Base-by-base conservation (phyloP, 2,797 vertebrate genomes). In the Heliangelus exortis region DNA sequence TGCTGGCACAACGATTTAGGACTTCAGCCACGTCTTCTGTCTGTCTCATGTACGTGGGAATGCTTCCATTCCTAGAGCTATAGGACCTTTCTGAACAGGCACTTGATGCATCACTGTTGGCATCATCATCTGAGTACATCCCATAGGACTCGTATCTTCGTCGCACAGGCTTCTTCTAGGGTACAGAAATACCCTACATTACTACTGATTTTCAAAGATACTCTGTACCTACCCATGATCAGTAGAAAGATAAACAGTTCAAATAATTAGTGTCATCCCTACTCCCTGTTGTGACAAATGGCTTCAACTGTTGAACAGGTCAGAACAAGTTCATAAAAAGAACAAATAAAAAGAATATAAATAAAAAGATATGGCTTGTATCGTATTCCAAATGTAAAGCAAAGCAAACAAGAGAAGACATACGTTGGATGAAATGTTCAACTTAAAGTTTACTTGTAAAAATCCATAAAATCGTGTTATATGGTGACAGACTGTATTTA, bases 1-100 rank as follows among this genome's bases (percentile, higher is more conserved):
- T 98, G 81, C 99, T 99, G 74, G 99, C 99, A 86, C 99, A 99
- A 71, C 99, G 98, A 91, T 99, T 99, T 59, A 99, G 98, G 92
- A 99, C 99, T 97, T 99, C 99, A 4, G 99, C 99, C 77, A 99
- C 99, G 2, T 99, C 99, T 94, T 99, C 99, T 0, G 99, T 99
- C 97, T 99, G 99, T 26, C 99, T 98, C 99, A 99, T 99, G 79
- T 99, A 99, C 0, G 99, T 99, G 1, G 99, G 99, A 84, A 99
- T 99, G 54, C 98, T 99, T 50, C 99, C 99, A 0, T 99, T 99
- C 66, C 99, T 98, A 33, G 99, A 99, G 96, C 99, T 99, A 62
- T 99, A 99, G 25, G 99, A 99, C 65, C 99, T 98, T 89, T 99
- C 99, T 1, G 99, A 99, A 76, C 99, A 99, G 71, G 98, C 99